These are phyloP conservation scores for Proctacanthus coquilletti DNA, from an alignment of 1,140 invertebrate genomes.

Conservation along the genomic window DNA sequence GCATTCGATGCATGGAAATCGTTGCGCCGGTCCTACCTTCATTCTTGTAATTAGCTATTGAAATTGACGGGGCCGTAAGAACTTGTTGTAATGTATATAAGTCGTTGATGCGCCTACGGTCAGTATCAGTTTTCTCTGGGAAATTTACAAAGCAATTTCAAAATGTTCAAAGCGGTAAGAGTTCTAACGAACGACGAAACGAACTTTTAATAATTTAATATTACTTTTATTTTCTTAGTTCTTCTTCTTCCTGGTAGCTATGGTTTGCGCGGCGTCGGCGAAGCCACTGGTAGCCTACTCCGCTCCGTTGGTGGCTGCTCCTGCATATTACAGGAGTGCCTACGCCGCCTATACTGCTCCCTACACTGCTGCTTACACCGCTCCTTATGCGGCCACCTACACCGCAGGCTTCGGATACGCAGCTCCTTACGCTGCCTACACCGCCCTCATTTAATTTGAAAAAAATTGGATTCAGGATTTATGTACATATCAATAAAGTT, in stretches of 20 bases:
- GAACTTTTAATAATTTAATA: constrained; percentile 5
- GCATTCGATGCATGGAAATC: too few species aligned
- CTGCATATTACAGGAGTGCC: too few species aligned
- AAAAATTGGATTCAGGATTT: too few species aligned
- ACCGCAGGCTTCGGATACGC: constrained; percentile 12
- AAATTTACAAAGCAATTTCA: too few species aligned
- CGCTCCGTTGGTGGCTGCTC: constrained; percentile 14
- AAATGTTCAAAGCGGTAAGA: constrained; percentile 27
- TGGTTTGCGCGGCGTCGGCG: constrained; percentile 17
- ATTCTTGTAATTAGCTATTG: too few species aligned
- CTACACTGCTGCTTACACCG: constrained; percentile 17
- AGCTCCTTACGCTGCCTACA: constrained; percentile 21
- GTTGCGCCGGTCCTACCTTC: too few species aligned
- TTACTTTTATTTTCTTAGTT: constrained; percentile 4
- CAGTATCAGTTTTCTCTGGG: too few species aligned
- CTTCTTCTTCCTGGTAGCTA: constrained; percentile 14
- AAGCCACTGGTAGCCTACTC: constrained; percentile 31
- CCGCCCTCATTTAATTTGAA: too few species aligned
- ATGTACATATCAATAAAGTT: too few species aligned
- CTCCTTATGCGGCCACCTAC: constrained; percentile 5
- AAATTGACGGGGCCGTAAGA: too few species aligned
- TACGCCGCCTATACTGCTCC: constrained; percentile 11
- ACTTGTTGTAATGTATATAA: too few species aligned
- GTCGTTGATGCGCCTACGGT: too few species aligned
- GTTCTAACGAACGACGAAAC: background rate